Base-by-base conservation (phyloP, 1,140 invertebrate genomes). In the Bradysia coprophila region DNA sequence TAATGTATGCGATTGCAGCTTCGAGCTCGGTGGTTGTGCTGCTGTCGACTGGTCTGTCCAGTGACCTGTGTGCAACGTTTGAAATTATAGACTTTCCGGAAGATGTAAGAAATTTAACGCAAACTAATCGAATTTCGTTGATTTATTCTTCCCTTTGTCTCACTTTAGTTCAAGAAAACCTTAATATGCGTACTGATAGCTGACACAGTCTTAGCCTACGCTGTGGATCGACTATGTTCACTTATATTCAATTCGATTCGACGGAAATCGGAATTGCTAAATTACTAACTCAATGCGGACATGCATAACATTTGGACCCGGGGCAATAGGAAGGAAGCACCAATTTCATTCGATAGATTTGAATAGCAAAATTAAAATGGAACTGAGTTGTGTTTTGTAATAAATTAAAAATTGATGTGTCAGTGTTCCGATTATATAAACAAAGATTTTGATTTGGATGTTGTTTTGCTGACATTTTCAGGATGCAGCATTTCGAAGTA, bases 31-130 rank as follows among this genome's bases (percentile, higher is more conserved):
- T 77, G 16, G 78, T 94, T 34, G 60, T 92, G 39, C 71, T 74
- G 18, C 62, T 94, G 24, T 78, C 84, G 8, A 68, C 80, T 41
- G 83, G 86, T 41, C 44, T 81, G 13, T 53, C 89, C 22, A 84
- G 89, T 2, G 78, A 83, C 38, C 62, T 93, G 32, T 75, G 80
- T 36, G 64, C 69, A 48, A 76, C 81, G 53, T 90, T 95, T 65
- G 83, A 91, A 66, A 87, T 95, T 45, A 81, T 93, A 6, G 75
- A 88, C 51, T 90, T 94, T 61, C 82, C 86, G 38, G 51, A 66
- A 8, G 80, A 88, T 52, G 87, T 91, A 66, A 76, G 75, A 70
- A 31, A 39, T 38, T 19, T 48, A 43, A 19, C n/a, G n/a, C n/a
- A n/a, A n/a, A n/a, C n/a, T 38, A 24, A 31, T 3, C 33, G 21